Conservation (phyloP, 1,140 invertebrate genomes). For the Araneus ventricosus region DNA sequence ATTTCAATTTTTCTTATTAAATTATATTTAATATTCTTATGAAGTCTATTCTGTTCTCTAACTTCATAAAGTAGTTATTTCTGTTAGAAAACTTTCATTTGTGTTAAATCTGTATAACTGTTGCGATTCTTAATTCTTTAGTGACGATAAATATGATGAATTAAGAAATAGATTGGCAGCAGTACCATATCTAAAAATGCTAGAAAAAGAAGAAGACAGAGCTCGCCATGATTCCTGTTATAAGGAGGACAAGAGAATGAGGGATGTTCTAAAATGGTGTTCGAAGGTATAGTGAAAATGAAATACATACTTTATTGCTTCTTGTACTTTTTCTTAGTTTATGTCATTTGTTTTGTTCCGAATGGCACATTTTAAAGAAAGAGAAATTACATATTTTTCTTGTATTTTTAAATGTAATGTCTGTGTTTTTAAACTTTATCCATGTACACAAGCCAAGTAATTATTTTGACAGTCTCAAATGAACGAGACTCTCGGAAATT, state of each 20-base stretch:
- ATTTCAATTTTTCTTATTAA: not conserved
- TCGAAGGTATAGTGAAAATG: not conserved
- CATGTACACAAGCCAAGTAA: too few relatives aligned
- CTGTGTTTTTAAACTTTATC: too few relatives aligned
- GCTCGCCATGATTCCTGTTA: not conserved
- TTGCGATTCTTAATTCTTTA: not conserved
- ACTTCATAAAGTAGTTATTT: not conserved
- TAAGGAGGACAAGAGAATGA: not conserved
- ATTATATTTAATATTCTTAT: too few relatives aligned
- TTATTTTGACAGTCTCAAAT: too few relatives aligned
- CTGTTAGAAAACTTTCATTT: not conserved
- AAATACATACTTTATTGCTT: not conserved
- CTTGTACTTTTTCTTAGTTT: too few relatives aligned
- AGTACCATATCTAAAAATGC: constrained; percentile 11
- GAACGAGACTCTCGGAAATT: too few relatives aligned
- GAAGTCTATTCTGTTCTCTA: not conserved
- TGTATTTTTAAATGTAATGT: too few relatives aligned
- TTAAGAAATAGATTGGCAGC: constrained; percentile 1
- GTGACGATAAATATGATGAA: not conserved
- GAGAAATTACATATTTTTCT: too few relatives aligned
- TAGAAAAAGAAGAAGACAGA: not conserved
- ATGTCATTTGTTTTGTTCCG: too few relatives aligned
- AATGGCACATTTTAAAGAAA: too few relatives aligned
- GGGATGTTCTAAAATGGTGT: constrained; percentile 14
- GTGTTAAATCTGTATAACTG: not conserved